Percentiles rank a stretch among this genome's conserved stretches.
phyloP scores from a whole-genome alignment of 2,888 invertebrate genomes.

The Diachrysia chrysitis region DNA sequence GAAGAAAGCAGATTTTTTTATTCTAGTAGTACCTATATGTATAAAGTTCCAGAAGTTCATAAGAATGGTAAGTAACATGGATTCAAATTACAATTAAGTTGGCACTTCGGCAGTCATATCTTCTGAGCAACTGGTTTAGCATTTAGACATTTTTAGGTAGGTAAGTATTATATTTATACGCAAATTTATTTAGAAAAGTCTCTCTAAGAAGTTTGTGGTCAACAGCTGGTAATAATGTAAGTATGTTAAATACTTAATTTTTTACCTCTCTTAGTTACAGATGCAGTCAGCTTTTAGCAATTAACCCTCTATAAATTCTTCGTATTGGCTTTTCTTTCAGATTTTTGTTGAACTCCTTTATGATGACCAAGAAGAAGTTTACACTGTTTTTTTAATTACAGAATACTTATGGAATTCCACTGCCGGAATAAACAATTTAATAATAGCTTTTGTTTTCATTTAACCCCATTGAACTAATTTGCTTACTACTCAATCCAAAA shows the following conservation, averaged over 20 bases:
- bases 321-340: conserved; percentile 47
- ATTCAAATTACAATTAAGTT: conserved; percentile 33
- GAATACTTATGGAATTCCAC: conserved; percentile 42
- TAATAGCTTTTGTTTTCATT: conserved; percentile 37
- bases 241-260: conserved; percentile 22
- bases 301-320: conserved; percentile 23
- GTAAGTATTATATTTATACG: conserved; percentile 51
- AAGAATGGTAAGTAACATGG: conserved; percentile 48
- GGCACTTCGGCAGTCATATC: conserved; percentile 21
- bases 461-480: neutral
- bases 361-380: conserved; percentile 46
- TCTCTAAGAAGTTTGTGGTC: conserved; percentile 10
- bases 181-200: conserved; percentile 21
- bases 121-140: conserved; percentile 36
- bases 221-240: conserved; percentile 30
- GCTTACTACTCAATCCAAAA: too few species aligned
- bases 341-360: conserved; percentile 44
- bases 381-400: conserved; percentile 50
- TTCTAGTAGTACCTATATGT: conserved; percentile 21
- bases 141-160: conserved; percentile 20
- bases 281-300: conserved; percentile 8
- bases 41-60: conserved; percentile 24
- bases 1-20: conserved; percentile 7
- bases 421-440: conserved; percentile 47
- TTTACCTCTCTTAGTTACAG: conserved; percentile 21